Evolutionary conservation across 2,113 vertebrate species (phyloP).

Genomic region (Pteronura brasiliensis): DNA sequence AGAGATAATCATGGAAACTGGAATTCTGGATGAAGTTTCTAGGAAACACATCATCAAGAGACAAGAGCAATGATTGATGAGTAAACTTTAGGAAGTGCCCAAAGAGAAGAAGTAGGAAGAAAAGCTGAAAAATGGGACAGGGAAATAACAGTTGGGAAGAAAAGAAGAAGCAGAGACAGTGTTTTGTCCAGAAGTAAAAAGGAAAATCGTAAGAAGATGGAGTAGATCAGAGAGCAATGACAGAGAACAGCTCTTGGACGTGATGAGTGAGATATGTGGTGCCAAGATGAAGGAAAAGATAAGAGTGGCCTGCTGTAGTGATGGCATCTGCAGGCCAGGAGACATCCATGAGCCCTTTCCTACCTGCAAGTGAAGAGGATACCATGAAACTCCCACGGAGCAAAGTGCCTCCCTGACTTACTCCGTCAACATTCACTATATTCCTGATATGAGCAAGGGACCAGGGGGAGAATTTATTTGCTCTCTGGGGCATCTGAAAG

Average conservation of each 20-base stretch:
- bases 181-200: not conserved
- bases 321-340: not conserved
- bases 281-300: not conserved
- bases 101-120: not conserved
- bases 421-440: not conserved
- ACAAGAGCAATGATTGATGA: not conserved
- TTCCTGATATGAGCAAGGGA: not conserved
- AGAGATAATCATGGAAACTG: not conserved
- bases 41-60: not conserved
- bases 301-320: not conserved
- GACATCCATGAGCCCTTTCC: not conserved
- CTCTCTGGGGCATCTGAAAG: not conserved
- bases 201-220: not conserved
- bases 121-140: not conserved
- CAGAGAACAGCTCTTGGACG: not conserved
- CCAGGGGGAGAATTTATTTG: not conserved
- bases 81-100: not conserved
- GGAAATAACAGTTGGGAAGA: not conserved
- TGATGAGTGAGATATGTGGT: not conserved
- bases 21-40: not conserved
- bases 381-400: not conserved
- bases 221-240: not conserved
- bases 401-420: not conserved
- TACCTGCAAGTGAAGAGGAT: not conserved
- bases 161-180: not conserved